phyloP scores from a whole-genome alignment of 1,140 invertebrate genomes.

The Dysdera silvatica region DNA sequence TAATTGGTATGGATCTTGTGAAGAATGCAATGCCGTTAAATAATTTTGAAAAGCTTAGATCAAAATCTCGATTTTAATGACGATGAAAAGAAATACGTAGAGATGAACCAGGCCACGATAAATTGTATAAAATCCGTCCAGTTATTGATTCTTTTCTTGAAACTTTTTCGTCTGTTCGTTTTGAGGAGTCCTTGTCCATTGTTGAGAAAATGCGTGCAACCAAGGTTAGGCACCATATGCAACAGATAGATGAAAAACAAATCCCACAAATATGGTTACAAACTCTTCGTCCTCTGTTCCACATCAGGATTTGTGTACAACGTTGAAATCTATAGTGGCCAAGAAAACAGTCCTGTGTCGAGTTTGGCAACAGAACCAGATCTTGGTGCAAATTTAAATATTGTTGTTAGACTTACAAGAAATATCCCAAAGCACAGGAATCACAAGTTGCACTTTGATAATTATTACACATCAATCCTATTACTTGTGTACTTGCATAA shows the following conservation, averaged over 20 bases:
- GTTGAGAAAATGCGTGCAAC: slow-evolving; percentile 10
- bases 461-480: slow-evolving; percentile 5
- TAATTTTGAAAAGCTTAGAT: slow-evolving; percentile 3
- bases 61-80: neutral
- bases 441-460: neutral
- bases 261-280: neutral
- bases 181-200: neutral
- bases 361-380: neutral
- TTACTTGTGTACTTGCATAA: neutral
- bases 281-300: neutral
- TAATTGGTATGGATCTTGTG: neutral
- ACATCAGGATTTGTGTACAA: neutral
- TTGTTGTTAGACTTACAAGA: neutral
- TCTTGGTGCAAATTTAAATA: neutral
- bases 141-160: neutral
- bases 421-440: neutral
- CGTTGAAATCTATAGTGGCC: neutral
- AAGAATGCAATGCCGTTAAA: neutral
- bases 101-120: neutral
- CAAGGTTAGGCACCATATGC: neutral
- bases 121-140: neutral
- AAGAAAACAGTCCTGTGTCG: neutral
- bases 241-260: neutral
- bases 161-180: neutral
- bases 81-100: neutral